Base-by-base conservation (phyloP, 1,140 invertebrate species). In the Andrena cerasifolii region DNA sequence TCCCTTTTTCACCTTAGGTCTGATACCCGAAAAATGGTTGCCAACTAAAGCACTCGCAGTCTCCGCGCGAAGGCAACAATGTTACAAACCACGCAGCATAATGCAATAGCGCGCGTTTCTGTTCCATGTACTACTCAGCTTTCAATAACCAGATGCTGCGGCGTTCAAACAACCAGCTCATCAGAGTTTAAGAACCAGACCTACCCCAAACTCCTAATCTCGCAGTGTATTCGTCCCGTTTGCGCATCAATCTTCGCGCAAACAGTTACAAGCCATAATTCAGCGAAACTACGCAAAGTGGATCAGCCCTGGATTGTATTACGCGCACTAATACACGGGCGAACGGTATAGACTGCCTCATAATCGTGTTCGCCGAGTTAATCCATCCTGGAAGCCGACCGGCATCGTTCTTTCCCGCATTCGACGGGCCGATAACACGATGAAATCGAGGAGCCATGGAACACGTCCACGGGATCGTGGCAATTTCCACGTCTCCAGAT, bases 401-500 rank as follows among this genome's bases (percentile, higher is more conserved):
- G 1, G 2, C 36, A 24, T 14, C 43, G 49, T 66, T 49, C 59
- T 66, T 59, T 61, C 33, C 4, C 14, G 12, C 6, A 7, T 26
- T 71, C 73, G 79, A 83, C 62, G 62, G 45, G 47, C 12, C 63
- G 70, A 47, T 83, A 83, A 83, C 61, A 63, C 58, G 75, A 79
- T 79, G 45, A 65, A 58, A 65, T 45, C 68, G 40, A 53, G n/a
- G n/a, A n/a, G n/a, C 33, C 53, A 28, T 31, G 36, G 31, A 74
- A 68, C 49, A 54, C 49, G 59, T 73, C 45, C 3, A 10, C 12
- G 21, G 54, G 53, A 45, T 53, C 40, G 54, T 24, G 31, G 28
- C 53, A 24, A 77, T 70, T 63, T 80, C 76, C 2, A 65, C 26
- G 26, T 54, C 18, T 18, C 47, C 0, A 5, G 2, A 10, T 40